Evolutionary conservation across 2,888 invertebrate species (phyloP), one percentile per base, ranked within the genome.

Genomic region (Heliconius sara): DNA sequence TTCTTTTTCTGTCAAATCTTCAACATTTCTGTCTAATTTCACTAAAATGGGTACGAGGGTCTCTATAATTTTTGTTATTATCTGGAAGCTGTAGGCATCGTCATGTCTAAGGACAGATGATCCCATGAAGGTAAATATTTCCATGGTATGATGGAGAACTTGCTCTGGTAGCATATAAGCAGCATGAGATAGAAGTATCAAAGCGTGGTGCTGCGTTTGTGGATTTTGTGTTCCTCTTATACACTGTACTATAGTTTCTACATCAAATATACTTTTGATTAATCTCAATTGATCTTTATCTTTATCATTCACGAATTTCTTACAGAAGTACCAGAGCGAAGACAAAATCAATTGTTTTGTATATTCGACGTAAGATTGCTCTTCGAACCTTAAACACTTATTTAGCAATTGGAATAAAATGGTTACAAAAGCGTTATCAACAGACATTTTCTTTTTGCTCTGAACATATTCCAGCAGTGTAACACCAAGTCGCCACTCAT

Each of bases 51-150:
- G 99, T 82, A 99, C 96, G 52, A 99, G 96, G 0, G 98, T 98
- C 86, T 98, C 98, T 27, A 99, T 97, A 7, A 99, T 98, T 88
- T 97, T 97, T 0, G 97, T 96, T 78, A 99, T 99, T 39, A 99
- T 97, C 91, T 99, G 98, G 89, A 99, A 98, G 88, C 98, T 99
- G 91, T 99, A 99, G 0, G 98, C 97, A 87, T 99, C 99, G 88
- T 99, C 99, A 85, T 99, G 98, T 16, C 99, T 96, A 1, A 99
- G 95, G 16, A 99, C 97, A 0, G 98, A 98, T 0, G 98, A 98
- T 0, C 99, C 99, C 97, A 99, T 99, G 88, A 99, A 99, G 0
- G 99, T 99, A 89, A 99, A 99, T 85, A 99, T 98, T 34, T 98
- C 97, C 97, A 99, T 99, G 6, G 99, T 97, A 87, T 99, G 98